Evolutionary conservation across 2,113 vertebrate species (phyloP).

Genomic region (Otolemur garnettii): DNA sequence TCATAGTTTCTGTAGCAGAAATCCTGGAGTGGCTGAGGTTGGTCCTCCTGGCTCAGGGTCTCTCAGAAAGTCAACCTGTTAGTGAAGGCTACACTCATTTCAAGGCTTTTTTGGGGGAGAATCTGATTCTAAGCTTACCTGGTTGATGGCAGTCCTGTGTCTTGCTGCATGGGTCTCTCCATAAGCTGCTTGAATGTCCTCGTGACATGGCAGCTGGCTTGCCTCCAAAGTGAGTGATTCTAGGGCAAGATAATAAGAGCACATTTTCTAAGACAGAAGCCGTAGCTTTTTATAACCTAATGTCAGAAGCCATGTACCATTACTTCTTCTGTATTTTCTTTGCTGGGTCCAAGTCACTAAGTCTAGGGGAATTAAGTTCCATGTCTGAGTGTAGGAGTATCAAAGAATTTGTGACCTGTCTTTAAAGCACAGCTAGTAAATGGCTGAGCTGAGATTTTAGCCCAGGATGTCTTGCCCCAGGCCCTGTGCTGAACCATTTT

Average conservation of each 20-base stretch:
- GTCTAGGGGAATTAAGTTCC: not conserved
- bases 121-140: not conserved
- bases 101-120: not conserved
- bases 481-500: not conserved
- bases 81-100: not conserved
- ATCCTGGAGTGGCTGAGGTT: not conserved
- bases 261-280: not conserved
- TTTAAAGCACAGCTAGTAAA: not conserved
- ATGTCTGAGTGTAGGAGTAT: not conserved
- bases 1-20: not conserved
- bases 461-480: not conserved
- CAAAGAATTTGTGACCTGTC: not conserved
- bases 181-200: not conserved
- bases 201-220: not conserved
- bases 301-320: not conserved
- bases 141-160: not conserved
- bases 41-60: not conserved
- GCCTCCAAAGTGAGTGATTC: not conserved
- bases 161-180: not conserved
- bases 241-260: not conserved
- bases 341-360: not conserved
- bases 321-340: not conserved
- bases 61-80: not conserved
- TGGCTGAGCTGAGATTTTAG: constrained; percentile 16
- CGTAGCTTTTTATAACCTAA: not conserved